Evolutionary conservation across 2,888 invertebrate genomes (phyloP).

Genomic region (Leucoma salicis): DNA sequence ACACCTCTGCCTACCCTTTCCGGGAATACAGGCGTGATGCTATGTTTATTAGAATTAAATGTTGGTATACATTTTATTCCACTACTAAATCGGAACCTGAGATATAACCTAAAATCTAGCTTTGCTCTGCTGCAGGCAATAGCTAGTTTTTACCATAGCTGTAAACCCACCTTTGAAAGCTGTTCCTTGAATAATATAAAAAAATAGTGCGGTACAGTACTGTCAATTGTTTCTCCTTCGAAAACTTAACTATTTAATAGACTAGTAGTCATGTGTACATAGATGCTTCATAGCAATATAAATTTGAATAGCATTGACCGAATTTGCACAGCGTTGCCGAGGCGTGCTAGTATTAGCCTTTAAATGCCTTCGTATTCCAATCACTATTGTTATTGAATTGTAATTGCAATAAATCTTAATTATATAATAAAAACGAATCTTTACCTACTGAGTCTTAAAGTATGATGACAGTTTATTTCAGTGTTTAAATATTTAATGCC

Average conservation of each 20-base stretch:
- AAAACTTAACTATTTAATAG: slow-evolving; percentile 5
- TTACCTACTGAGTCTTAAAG: not conserved
- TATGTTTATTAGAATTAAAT: too few species aligned
- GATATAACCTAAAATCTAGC: too few species aligned
- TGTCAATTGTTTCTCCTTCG: slow-evolving; percentile 8
- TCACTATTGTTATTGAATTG: slow-evolving; percentile 33
- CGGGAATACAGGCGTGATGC: too few species aligned
- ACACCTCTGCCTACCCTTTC: too few species aligned
- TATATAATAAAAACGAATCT: slow-evolving; percentile 11
- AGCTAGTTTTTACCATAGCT: too few species aligned
- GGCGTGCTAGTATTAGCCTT: slow-evolving; percentile 23
- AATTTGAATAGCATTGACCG: slow-evolving; percentile 37
- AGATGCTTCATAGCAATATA: slow-evolving; percentile 13
- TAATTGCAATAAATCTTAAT: slow-evolving; percentile 24
- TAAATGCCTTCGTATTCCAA: slow-evolving; percentile 30
- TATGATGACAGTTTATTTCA: not conserved
- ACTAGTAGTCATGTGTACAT: not conserved
- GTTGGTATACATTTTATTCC: too few species aligned
- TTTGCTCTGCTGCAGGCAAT: too few species aligned
- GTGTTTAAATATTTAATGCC: not conserved
- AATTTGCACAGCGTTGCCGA: slow-evolving; percentile 26
- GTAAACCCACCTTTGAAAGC: too few species aligned
- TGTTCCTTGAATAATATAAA: too few species aligned
- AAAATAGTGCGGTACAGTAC: too few species aligned
- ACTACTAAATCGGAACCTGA: too few species aligned